Evolutionary conservation across 2,113 vertebrate genomes (phyloP).

Genomic region (Lepidiolamprologus cunningtoni): DNA sequence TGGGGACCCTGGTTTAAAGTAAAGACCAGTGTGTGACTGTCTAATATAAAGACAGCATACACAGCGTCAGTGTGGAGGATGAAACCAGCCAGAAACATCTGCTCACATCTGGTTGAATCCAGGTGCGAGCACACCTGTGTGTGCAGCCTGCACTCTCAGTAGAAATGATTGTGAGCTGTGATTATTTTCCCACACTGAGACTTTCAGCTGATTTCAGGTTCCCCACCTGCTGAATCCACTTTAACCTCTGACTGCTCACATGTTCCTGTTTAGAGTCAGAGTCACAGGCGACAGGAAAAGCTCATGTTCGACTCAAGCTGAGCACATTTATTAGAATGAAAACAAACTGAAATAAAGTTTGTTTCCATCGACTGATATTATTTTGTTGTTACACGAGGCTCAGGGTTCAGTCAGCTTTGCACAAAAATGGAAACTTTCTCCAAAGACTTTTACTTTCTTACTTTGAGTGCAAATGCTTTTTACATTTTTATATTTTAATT

Average conservation of each 20-base stretch:
- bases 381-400: fast-evolving
- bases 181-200: not conserved
- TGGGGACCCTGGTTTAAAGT: not conserved
- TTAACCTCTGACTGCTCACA: not conserved
- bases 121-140: not conserved
- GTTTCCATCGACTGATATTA: not conserved
- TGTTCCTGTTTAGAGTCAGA: not conserved
- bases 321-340: not conserved
- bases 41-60: not conserved
- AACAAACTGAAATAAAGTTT: not conserved
- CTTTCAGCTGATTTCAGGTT: not conserved
- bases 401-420: not conserved
- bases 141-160: not conserved
- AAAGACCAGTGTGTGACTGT: not conserved
- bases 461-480: not conserved
- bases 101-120: not conserved
- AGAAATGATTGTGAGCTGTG: not conserved
- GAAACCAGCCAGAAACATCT: not conserved
- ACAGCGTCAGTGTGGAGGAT: not conserved
- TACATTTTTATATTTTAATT: too few relatives aligned
- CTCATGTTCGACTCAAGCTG: not conserved
- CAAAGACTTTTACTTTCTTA: not conserved
- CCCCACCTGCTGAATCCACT: not conserved
- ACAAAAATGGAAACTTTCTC: not conserved
- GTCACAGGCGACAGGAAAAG: not conserved